phyloP scores from a whole-genome alignment of 2,888 invertebrate species.

The Steinernema hermaphroditum region DNA sequence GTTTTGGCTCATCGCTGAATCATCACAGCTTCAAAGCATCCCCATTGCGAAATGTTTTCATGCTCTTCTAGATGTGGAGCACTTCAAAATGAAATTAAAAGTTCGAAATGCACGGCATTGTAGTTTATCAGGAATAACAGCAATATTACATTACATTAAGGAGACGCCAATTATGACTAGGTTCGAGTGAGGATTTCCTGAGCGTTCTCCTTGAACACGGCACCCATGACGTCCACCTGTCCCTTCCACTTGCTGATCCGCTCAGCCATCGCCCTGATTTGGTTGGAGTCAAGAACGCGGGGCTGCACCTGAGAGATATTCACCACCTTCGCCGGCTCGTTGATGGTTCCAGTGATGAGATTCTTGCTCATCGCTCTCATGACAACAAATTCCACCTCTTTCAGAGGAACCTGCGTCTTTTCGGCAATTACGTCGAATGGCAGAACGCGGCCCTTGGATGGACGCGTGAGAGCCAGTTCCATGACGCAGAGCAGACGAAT shows the following conservation, averaged over 20 bases:
- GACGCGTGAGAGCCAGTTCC: conserved; percentile 88
- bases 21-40: no score
- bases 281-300: conserved; percentile 74
- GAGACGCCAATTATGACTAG: no score
- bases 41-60: no score
- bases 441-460: conserved; percentile 82
- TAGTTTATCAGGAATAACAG: no score
- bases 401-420: conserved; percentile 79
- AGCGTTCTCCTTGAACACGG: conserved; percentile 76
- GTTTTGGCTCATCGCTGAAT: no score
- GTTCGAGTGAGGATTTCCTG: conserved; percentile 80
- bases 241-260: conserved; percentile 77
- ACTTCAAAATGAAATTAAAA: no score
- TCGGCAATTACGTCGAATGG: conserved; percentile 83
- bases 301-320: conserved; percentile 86
- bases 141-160: no score
- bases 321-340: conserved; percentile 73
- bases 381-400: conserved; percentile 83
- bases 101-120: no score
- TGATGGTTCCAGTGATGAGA: conserved; percentile 77
- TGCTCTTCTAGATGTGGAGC: no score
- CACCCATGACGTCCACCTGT: conserved; percentile 77
- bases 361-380: conserved; percentile 96
- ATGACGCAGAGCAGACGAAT: conserved; percentile 91
- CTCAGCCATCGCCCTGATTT: conserved; percentile 77